phyloP scores from a whole-genome alignment of 1,140 invertebrate species.

The Nomia melanderi region DNA sequence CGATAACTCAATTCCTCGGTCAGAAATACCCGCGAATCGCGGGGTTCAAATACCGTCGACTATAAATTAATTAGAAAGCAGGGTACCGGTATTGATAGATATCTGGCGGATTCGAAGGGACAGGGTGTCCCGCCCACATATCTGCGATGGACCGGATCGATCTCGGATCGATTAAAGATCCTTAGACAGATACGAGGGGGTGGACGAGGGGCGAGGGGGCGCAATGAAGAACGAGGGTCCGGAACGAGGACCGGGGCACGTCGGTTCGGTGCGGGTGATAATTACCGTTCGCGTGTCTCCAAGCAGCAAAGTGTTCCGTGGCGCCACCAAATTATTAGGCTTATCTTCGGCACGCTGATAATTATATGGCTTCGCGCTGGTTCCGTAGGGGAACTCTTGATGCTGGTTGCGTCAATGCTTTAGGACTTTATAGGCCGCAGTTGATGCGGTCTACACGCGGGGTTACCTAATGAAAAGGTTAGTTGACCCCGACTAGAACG shows the following conservation, averaged over 20 bases:
- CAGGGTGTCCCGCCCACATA: constrained; percentile 35
- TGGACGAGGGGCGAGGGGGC: constrained; percentile 51
- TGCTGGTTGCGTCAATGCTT: constrained; percentile 75
- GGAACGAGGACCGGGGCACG: constrained; percentile 30
- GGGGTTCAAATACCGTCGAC: too few species aligned
- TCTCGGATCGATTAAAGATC: constrained; percentile 52
- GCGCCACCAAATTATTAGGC: constrained; percentile 78
- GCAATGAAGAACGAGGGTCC: constrained; percentile 57
- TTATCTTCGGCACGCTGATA: constrained; percentile 70
- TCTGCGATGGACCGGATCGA: constrained; percentile 9
- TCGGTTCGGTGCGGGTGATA: constrained; percentile 62
- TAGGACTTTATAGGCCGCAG: constrained; percentile 72
- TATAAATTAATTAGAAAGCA: neutral
- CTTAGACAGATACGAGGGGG: constrained; percentile 47
- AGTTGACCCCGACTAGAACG: constrained; percentile 79
- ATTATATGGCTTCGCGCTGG: constrained; percentile 67
- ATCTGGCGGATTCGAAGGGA: neutral
- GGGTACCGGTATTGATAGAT: neutral
- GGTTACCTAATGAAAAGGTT: constrained; percentile 81
- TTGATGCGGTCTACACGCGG: constrained; percentile 65
- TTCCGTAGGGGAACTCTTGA: constrained; percentile 58
- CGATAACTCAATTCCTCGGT: too few species aligned
- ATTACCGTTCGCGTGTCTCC: constrained; percentile 69
- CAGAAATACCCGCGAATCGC: too few species aligned
- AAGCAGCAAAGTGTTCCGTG: constrained; percentile 64